Evolutionary conservation across 2,113 vertebrate species (phyloP).

Genomic region (Corynorhinus townsendii): DNA sequence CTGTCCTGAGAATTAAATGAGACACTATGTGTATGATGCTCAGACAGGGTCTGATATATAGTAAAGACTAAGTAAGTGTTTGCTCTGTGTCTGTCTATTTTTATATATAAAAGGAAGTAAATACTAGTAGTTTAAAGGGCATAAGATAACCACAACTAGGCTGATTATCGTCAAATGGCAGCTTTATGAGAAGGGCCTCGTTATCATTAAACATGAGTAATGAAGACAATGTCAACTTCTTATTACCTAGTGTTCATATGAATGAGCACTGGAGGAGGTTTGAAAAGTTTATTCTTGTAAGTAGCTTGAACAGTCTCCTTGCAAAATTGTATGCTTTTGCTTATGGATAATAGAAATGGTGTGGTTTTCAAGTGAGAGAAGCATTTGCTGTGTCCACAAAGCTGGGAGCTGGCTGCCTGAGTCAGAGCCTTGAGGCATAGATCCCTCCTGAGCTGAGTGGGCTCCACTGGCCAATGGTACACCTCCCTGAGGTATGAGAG

Average conservation of each 20-base stretch:
- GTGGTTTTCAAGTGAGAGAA: not conserved
- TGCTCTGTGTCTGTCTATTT: not conserved
- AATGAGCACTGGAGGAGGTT: not conserved
- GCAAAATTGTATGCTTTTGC: too few relatives aligned
- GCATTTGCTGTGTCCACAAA: not conserved
- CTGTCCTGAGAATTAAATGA: not conserved
- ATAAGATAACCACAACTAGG: not conserved
- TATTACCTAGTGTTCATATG: too few relatives aligned
- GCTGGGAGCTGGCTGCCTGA: not conserved
- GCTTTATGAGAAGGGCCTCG: not conserved
- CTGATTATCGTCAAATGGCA: not conserved
- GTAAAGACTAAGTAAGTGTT: too few relatives aligned
- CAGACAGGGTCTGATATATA: fast-evolving
- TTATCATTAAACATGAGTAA: not conserved
- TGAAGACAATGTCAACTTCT: too few relatives aligned
- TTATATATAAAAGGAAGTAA: not conserved
- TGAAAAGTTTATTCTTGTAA: not conserved
- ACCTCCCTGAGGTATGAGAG: not conserved
- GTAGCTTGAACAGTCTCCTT: too few relatives aligned
- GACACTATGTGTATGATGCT: not conserved
- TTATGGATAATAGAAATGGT: not conserved
- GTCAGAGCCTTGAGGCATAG: not conserved
- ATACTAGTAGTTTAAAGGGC: not conserved
- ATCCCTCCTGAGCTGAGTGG: not conserved
- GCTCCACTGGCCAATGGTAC: not conserved